Evolutionary conservation across 2,888 invertebrate species (phyloP).

Genomic region (Heliconius sara): DNA sequence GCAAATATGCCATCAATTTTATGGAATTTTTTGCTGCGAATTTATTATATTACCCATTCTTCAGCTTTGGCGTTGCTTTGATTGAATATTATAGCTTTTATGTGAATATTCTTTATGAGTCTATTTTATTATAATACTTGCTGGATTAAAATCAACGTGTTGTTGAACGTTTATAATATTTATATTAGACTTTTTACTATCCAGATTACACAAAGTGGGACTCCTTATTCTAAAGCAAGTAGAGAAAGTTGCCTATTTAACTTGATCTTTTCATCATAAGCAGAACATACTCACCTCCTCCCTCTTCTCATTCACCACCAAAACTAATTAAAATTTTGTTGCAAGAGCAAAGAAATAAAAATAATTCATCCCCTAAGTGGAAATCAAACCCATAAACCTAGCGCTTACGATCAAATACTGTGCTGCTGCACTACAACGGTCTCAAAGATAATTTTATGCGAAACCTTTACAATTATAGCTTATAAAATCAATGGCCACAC

Average conservation of each 20-base stretch:
- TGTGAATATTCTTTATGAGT: not conserved
- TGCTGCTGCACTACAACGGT: too few relatives aligned
- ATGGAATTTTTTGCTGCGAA: conserved; percentile 51
- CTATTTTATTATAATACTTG: conserved; percentile 5
- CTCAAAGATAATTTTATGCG: not conserved
- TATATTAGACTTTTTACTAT: too few relatives aligned
- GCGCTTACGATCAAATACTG: too few relatives aligned
- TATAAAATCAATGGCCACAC: not conserved
- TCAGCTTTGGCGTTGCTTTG: conserved; percentile 20
- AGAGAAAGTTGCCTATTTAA: too few relatives aligned
- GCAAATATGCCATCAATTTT: conserved; percentile 54
- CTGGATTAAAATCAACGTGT: not conserved
- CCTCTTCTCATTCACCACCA: too few relatives aligned
- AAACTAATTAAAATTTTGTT: not conserved
- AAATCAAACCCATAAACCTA: not conserved
- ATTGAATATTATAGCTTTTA: conserved; percentile 13
- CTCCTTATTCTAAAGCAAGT: too few relatives aligned
- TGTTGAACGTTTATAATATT: not conserved
- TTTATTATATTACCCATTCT: conserved; percentile 55
- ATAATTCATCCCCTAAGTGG: not conserved
- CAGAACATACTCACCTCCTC: too few relatives aligned
- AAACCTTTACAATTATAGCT: not conserved
- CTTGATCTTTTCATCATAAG: too few relatives aligned
- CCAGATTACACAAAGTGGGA: too few relatives aligned
- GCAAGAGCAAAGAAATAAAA: not conserved